Conservation (phyloP, 2,797 vertebrate genomes). For the Hafferia zeledoni region DNA sequence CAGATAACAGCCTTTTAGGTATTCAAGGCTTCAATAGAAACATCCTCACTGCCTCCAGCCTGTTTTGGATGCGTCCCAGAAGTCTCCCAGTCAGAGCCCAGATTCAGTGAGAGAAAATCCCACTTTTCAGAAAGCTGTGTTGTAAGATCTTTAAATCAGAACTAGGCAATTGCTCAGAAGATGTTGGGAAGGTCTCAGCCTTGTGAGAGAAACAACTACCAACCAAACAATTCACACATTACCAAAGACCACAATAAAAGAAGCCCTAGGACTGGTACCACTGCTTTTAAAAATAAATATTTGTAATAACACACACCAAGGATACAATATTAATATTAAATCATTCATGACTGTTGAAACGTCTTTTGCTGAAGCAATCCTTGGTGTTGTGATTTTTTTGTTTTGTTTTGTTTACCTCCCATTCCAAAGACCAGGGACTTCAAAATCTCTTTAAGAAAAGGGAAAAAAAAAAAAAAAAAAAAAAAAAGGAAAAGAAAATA, state of each 20-base stretch:
- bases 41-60: neutral
- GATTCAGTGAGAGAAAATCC: neutral
- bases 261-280: neutral
- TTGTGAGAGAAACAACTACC: neutral
- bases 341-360: neutral
- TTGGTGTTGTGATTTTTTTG: neutral
- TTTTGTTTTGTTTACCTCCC: neutral
- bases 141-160: neutral
- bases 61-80: neutral
- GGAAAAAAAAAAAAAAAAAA: rapidly evolving
- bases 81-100: neutral
- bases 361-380: neutral
- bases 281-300: neutral
- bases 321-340: neutral
- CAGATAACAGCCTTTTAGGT: neutral
- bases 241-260: neutral
- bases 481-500: neutral
- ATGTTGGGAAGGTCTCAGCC: neutral
- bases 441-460: neutral
- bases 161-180: neutral
- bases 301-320: neutral
- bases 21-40: neutral
- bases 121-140: neutral
- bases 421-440: neutral
- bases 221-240: neutral